These are phyloP conservation scores for Heteropelma amictum DNA, from an alignment of 2,888 invertebrate genomes.

Conservation along the genomic window DNA sequence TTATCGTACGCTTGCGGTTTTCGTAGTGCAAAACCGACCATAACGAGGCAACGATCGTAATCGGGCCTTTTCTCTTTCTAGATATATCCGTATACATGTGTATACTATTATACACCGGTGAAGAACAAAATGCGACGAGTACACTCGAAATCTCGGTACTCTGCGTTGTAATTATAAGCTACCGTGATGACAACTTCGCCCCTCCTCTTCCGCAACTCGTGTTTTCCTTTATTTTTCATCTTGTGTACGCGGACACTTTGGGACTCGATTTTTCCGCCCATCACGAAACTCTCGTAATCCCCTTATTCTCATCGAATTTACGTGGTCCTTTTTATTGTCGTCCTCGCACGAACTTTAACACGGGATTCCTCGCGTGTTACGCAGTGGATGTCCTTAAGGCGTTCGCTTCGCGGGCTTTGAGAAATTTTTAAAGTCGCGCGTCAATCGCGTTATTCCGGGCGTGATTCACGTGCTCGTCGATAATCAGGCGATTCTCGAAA, in stretches of 20 bases:
- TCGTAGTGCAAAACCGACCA: constrained; percentile 30
- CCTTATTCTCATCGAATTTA: too few relatives aligned
- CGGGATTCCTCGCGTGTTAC: too few relatives aligned
- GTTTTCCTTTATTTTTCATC: constrained; percentile 19
- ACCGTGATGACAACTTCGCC: constrained; percentile 50
- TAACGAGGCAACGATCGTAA: constrained; percentile 33
- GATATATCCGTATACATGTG: constrained; percentile 5
- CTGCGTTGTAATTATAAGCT: constrained; percentile 57
- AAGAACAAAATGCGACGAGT: not conserved
- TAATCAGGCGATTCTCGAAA: too few relatives aligned
- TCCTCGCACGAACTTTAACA: too few relatives aligned
- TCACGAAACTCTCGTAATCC: too few relatives aligned
- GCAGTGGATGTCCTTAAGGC: too few relatives aligned
- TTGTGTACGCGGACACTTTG: not conserved
- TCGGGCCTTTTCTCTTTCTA: not conserved
- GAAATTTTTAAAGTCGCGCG: too few relatives aligned
- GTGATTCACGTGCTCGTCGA: too few relatives aligned
- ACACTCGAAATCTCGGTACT: constrained; percentile 52
- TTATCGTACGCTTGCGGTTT: constrained; percentile 54
- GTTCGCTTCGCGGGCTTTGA: too few relatives aligned
- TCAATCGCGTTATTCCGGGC: too few relatives aligned
- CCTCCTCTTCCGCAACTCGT: constrained; percentile 36
- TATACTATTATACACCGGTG: not conserved
- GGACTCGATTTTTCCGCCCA: too few relatives aligned
- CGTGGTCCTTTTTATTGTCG: too few relatives aligned